Conservation (phyloP, 2,113 vertebrate species). For the Dicaeum eximium region DNA sequence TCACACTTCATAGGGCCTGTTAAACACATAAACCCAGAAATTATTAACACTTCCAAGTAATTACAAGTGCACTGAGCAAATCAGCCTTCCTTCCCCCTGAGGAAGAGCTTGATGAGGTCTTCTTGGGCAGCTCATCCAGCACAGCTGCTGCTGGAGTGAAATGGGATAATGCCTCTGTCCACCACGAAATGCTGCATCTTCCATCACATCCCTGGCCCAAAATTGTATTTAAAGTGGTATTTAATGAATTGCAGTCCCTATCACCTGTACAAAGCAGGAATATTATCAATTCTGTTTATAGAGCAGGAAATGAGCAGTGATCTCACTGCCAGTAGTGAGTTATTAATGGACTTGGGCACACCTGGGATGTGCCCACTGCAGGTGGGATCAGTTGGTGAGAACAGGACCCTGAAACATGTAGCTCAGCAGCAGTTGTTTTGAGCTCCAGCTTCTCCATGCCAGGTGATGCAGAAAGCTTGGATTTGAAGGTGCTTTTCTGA, state of each 20-base stretch:
- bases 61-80: background rate
- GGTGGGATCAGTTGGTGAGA: background rate
- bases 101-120: background rate
- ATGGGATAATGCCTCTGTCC: background rate
- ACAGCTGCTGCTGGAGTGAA: background rate
- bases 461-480: background rate
- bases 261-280: background rate
- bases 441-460: background rate
- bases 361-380: background rate
- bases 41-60: background rate
- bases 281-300: background rate
- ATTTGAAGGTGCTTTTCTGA: background rate
- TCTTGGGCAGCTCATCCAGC: background rate
- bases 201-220: background rate
- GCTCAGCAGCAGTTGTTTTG: background rate
- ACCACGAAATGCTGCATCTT: background rate
- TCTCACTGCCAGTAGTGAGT: fast-evolving
- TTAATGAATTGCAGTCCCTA: background rate
- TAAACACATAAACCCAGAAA: background rate
- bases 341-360: background rate
- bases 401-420: fast-evolving
- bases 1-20: background rate
- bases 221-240: background rate
- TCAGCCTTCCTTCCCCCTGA: background rate
- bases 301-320: background rate